phyloP scores from a whole-genome alignment of 2,113 vertebrate genomes.

The Sigmodon hispidus region DNA sequence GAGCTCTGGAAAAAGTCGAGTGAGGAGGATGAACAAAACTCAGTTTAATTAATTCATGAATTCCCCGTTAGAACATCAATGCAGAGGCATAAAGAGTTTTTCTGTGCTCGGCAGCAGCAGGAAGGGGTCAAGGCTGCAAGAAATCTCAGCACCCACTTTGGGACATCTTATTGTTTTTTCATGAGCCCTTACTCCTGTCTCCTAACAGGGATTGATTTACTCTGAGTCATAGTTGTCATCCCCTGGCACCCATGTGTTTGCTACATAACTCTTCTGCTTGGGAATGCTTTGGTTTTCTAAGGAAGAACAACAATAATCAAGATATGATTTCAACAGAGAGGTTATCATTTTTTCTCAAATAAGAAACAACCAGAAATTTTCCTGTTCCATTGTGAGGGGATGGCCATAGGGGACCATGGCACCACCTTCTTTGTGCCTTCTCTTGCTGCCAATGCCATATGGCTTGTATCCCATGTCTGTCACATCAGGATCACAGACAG shows the following conservation, averaged over 20 bases:
- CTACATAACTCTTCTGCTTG: not conserved
- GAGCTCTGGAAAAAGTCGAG: not conserved
- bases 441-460: not conserved
- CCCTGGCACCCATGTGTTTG: not conserved
- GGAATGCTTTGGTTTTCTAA: conserved; percentile 23
- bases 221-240: not conserved
- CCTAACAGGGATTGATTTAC: not conserved
- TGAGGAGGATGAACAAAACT: not conserved
- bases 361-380: not conserved
- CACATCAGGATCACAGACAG: not conserved
- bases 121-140: not conserved
- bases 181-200: not conserved
- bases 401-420: fast-evolving
- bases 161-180: not conserved
- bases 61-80: not conserved
- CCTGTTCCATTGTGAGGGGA: too few species aligned
- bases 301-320: not conserved
- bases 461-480: not conserved
- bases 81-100: not conserved
- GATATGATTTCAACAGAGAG: not conserved
- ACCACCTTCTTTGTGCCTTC: not conserved
- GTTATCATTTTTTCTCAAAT: conserved; percentile 5
- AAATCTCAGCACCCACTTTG: not conserved
- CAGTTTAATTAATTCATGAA: not conserved
- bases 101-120: not conserved